Evolutionary conservation across 2,888 invertebrate species (phyloP).

Genomic region (Volucella bombylans): DNA sequence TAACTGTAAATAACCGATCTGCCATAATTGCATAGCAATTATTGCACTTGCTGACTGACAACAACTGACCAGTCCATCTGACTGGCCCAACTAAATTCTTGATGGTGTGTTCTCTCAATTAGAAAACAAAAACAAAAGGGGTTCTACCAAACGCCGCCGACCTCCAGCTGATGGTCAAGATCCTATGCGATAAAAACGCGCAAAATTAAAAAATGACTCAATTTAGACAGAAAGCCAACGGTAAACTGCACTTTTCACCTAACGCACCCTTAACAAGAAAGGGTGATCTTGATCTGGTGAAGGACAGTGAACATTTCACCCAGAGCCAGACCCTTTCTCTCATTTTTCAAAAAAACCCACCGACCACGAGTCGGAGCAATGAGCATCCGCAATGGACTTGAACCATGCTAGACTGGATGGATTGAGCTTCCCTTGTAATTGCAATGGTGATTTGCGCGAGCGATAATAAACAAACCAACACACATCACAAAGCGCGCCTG

Average conservation of each 20-base stretch:
- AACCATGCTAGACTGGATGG: constrained; percentile 20
- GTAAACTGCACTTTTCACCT: constrained; percentile 60
- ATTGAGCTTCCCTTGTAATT: neutral
- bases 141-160: neutral
- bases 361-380: neutral
- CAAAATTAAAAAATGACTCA: constrained; percentile 63
- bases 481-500: constrained; percentile 25
- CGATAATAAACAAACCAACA: constrained; percentile 52
- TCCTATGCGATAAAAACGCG: constrained; percentile 54
- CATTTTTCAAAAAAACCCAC: constrained; percentile 9
- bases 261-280: constrained; percentile 26
- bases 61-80: neutral
- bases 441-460: constrained; percentile 51
- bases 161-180: constrained; percentile 32
- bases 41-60: constrained; percentile 55
- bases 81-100: constrained; percentile 19
- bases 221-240: constrained; percentile 62
- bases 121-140: constrained; percentile 22
- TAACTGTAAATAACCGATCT: constrained; percentile 70
- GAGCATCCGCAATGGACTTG: constrained; percentile 24
- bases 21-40: constrained; percentile 69
- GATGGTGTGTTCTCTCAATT: constrained; percentile 14
- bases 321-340: too few species aligned
- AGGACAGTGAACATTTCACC: constrained; percentile 21
- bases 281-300: constrained; percentile 36